These are phyloP conservation scores for Sinhomidia bicolor DNA, from an alignment of 2,888 invertebrate species.

Conservation along the genomic window DNA sequence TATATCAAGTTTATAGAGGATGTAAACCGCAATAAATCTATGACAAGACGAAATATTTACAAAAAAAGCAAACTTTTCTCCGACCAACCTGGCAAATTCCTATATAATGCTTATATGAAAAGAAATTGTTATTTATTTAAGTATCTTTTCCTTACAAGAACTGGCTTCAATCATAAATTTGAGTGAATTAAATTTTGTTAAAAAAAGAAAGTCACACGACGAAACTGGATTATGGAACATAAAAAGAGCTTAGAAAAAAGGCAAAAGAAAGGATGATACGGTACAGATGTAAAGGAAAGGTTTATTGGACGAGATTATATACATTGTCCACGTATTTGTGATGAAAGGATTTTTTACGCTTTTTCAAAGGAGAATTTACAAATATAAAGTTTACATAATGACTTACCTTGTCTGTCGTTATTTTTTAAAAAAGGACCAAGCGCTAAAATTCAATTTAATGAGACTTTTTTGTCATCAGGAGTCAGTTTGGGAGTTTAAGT, in stretches of 20 bases:
- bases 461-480: slow-evolving; percentile 32
- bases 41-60: slow-evolving; percentile 45
- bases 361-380: slow-evolving; percentile 48
- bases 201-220: slow-evolving; percentile 38
- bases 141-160: slow-evolving; percentile 31
- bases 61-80: neutral
- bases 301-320: slow-evolving; percentile 23
- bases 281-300: neutral
- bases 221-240: slow-evolving; percentile 20
- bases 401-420: slow-evolving; percentile 12
- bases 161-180: neutral
- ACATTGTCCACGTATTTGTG: neutral
- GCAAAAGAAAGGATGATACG: neutral
- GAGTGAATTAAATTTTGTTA: neutral
- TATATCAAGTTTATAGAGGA: neutral
- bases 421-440: neutral
- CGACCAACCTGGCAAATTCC: neutral
- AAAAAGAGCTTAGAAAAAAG: neutral
- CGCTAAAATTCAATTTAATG: neutral
- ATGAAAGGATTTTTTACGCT: slow-evolving; percentile 72
- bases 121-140: neutral
- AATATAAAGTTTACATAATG: slow-evolving; percentile 58
- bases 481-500: neutral
- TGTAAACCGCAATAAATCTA: slow-evolving; percentile 41
- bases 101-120: neutral